These are phyloP conservation scores for Romanogobio albipinnatus DNA, from an alignment of 2,113 vertebrate species.

Conservation along the genomic window DNA sequence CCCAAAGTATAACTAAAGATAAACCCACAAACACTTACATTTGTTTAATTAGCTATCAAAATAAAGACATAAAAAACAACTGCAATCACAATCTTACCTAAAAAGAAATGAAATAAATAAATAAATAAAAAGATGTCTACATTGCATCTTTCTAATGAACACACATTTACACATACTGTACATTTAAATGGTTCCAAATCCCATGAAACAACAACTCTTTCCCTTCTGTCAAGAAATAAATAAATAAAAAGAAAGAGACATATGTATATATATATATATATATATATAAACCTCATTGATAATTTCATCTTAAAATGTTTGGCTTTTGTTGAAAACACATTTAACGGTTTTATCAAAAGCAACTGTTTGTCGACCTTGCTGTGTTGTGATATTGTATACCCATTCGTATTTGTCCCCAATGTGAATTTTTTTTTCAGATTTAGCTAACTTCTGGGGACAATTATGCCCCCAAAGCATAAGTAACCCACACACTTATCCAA, in stretches of 20 bases:
- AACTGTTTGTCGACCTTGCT: not conserved
- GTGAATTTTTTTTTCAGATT: not conserved
- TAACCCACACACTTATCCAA: not conserved
- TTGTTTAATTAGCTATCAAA: not conserved
- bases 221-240: no score
- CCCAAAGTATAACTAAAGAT: not conserved
- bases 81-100: not conserved
- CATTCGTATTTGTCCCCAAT: not conserved
- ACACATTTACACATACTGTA: not conserved
- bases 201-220: not conserved
- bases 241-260: no score
- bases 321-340: not conserved
- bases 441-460: slow-evolving; percentile 22
- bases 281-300: not conserved
- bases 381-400: not conserved
- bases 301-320: not conserved
- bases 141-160: not conserved
- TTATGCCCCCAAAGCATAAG: slow-evolving; percentile 6
- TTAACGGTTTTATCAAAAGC: not conserved
- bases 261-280: no score
- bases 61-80: not conserved
- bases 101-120: not conserved
- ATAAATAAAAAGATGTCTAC: not conserved
- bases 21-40: not conserved
- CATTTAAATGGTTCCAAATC: not conserved